Conservation (phyloP, 2,113 vertebrate genomes). For the Gulo gulo region DNA sequence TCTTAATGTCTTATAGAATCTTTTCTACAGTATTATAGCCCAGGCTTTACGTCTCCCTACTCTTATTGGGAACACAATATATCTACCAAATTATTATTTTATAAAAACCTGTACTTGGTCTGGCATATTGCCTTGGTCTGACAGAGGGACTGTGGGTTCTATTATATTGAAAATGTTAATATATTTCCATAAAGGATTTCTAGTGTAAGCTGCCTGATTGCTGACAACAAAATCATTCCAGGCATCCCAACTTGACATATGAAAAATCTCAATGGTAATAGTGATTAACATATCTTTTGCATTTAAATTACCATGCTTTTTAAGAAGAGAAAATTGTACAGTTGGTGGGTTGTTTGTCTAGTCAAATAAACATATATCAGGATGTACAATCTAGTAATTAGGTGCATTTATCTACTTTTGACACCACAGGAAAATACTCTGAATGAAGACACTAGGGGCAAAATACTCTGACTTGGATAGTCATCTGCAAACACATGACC, state of each 20-base stretch:
- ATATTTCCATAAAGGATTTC: slow-evolving; percentile 40
- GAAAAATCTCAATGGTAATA: slow-evolving; percentile 68
- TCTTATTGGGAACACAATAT: not conserved
- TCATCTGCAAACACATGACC: not conserved
- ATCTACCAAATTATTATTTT: not conserved
- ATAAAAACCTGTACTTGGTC: not conserved
- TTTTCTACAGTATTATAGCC: not conserved
- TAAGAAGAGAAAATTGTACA: slow-evolving; percentile 69
- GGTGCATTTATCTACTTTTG: slow-evolving; percentile 61
- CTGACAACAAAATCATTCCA: slow-evolving; percentile 51
- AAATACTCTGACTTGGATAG: not conserved
- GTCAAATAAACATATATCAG: slow-evolving; percentile 65
- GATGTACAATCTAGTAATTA: slow-evolving; percentile 68
- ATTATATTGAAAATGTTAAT: not conserved
- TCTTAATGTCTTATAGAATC: not conserved
- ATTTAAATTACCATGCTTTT: slow-evolving; percentile 73
- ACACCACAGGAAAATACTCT: slow-evolving; percentile 45
- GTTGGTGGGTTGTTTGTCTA: slow-evolving; percentile 62
- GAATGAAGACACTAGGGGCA: slow-evolving; percentile 35
- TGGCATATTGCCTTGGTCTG: not conserved
- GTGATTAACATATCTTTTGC: slow-evolving; percentile 71
- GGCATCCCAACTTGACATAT: slow-evolving; percentile 54
- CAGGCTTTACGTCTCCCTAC: not conserved
- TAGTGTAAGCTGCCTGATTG: not conserved
- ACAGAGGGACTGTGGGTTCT: not conserved